Conservation (phyloP, 2,113 vertebrate genomes). For the Dunckerocampus dactyliophorus region DNA sequence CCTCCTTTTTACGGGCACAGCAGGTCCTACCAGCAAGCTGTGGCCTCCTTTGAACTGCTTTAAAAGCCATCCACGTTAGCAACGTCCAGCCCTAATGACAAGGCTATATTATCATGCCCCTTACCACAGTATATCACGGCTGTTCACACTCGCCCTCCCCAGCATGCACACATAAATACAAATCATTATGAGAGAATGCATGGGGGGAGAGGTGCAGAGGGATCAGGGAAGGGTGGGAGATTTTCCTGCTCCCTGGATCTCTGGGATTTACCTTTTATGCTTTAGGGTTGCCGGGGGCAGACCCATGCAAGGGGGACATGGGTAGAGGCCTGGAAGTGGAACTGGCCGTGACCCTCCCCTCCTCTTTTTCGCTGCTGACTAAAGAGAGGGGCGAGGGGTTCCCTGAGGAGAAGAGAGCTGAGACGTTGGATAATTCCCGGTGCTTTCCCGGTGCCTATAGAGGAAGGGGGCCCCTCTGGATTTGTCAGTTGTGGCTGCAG, state of each 20-base stretch:
- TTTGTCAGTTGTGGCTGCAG: conserved; percentile 73
- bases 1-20: conserved; percentile 55
- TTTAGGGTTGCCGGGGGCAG: not conserved
- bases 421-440: conserved; percentile 64
- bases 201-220: conserved; percentile 24
- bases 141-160: conserved; percentile 61
- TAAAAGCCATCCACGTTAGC: conserved; percentile 53
- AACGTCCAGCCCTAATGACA: conserved; percentile 56
- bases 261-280: conserved; percentile 33
- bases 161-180: conserved; percentile 26
- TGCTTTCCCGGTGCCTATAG: conserved; percentile 71
- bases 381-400: conserved; percentile 33
- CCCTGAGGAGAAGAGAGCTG: conserved; percentile 63
- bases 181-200: conserved; percentile 50
- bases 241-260: conserved; percentile 31
- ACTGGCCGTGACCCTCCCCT: conserved; percentile 46
- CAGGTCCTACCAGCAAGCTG: conserved; percentile 46
- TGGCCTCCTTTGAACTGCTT: conserved; percentile 62
- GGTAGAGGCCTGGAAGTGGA: conserved; percentile 43
- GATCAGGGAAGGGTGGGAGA: conserved; percentile 25
- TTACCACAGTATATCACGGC: conserved; percentile 62
- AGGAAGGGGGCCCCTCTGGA: conserved; percentile 67
- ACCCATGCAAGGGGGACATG: conserved; percentile 13
- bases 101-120: conserved; percentile 55
- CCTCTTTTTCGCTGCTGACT: conserved; percentile 20